These are phyloP conservation scores for Aratinga solstitialis DNA, from an alignment of 2,797 vertebrate genomes.

Conservation along the genomic window DNA sequence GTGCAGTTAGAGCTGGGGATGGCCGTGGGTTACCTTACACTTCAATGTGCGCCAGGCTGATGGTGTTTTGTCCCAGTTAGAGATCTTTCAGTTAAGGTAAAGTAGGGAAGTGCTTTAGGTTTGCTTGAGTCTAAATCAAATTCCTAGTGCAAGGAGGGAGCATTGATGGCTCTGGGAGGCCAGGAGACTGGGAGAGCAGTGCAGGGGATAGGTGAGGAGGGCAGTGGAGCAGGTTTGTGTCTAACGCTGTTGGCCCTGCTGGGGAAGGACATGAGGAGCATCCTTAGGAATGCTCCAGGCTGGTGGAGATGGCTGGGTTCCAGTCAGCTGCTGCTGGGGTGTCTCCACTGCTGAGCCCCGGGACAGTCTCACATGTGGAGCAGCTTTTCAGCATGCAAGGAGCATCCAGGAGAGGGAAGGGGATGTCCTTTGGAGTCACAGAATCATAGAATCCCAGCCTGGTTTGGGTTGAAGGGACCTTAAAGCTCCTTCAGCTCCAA, in stretches of 20 bases:
- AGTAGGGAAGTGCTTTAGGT: not conserved
- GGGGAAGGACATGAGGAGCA: not conserved
- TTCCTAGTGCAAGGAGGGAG: not conserved
- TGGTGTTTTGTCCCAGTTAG: not conserved
- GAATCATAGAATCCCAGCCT: not conserved
- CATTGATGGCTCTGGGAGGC: not conserved
- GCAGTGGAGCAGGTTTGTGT: not conserved
- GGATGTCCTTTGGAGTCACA: not conserved
- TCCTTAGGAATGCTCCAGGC: not conserved
- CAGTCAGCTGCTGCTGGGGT: not conserved
- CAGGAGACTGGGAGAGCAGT: not conserved
- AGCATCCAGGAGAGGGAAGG: not conserved
- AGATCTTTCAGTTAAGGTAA: not conserved
- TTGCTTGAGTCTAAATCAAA: not conserved
- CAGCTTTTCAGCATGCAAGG: not conserved
- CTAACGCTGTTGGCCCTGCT: not conserved
- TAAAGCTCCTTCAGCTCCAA: not conserved
- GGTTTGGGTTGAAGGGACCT: not conserved
- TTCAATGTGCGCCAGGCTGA: not conserved
- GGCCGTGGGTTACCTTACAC: not conserved
- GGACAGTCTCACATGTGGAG: accelerated
- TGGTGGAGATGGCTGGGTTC: not conserved
- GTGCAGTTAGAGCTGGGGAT: not conserved
- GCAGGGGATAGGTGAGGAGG: not conserved
- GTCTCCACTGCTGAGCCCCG: accelerated